Evolutionary conservation across 2,888 invertebrate genomes (phyloP), one percentile per base, ranked within the genome.

Genomic region (Drosophila lacicola): DNA sequence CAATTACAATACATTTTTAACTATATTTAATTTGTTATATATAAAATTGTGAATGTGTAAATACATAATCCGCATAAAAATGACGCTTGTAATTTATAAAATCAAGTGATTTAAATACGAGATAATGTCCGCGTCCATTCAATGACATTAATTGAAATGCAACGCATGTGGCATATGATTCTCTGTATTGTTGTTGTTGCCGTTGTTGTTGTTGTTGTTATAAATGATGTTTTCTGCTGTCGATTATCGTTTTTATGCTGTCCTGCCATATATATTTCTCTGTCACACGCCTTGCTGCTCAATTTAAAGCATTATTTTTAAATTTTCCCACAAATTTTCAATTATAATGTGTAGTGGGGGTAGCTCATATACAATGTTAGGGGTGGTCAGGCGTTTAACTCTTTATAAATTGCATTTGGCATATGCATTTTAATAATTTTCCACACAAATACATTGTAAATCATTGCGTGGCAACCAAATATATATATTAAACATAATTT

Each of bases 131-230:
- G 50, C 11, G 42, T 13, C 14, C 21, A 70, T 68, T 65, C 61
- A 74, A 56, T 61, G 50, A 25, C 33, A 67, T 64, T 75, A 68
- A 80, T 75, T 78, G 65, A 72, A 54, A 60, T 70, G 72, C 68
- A 67, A 57, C 60, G 65, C 81, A 78, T 75, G 75, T 70, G 53
- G 19, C 66, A 53, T 25, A 62, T 55, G 56, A 65, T 62, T 58
- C 51, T 49, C 37, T 33, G 25, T 11, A 25, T 41, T 47, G 9
- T 25, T 17, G 13, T 45, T 57, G 39, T 67, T 65, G 54, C 58
- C 51, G 25, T 56, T 39, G 39, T 17, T 17, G 17, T 36, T 65
- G 55, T 44, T 17, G 51, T n/a, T 36, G 19, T 13, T 37, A 29
- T 34, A 17, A 33, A 25, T 60, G n/a, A 19, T 60, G 13, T 19